Evolutionary conservation across 1,140 invertebrate genomes (phyloP).

Genomic region (Philopotamus ludificatus): DNA sequence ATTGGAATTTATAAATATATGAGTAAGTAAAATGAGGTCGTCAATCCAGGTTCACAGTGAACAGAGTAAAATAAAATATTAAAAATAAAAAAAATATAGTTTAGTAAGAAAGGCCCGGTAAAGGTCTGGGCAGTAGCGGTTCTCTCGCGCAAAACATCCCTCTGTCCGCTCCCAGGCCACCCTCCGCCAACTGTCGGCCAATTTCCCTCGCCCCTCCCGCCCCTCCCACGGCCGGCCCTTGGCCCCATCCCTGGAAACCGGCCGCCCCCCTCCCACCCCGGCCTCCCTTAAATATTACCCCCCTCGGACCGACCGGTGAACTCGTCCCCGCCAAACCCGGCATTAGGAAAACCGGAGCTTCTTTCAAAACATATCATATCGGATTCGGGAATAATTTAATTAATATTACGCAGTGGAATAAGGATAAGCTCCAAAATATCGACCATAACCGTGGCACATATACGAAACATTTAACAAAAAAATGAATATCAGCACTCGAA

Average conservation of each 20-base stretch:
- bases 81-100: background rate
- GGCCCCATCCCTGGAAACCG: slow-evolving; percentile 5
- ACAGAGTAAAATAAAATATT: too few relatives aligned
- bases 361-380: slow-evolving; percentile 1
- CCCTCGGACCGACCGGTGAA: slow-evolving; percentile 29
- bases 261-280: background rate
- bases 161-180: slow-evolving; percentile 29
- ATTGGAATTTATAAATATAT: too few relatives aligned
- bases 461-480: too few relatives aligned
- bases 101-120: slow-evolving; percentile 21
- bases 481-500: too few relatives aligned
- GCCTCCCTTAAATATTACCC: slow-evolving; percentile 17
- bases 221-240: background rate
- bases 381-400: too few relatives aligned
- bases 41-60: too few relatives aligned
- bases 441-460: too few relatives aligned
- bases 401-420: too few relatives aligned
- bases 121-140: slow-evolving; percentile 32
- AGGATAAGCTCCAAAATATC: too few relatives aligned
- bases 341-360: slow-evolving; percentile 13
- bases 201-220: slow-evolving; percentile 15
- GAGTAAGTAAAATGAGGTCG: too few relatives aligned
- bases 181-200: slow-evolving; percentile 23
- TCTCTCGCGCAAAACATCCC: slow-evolving; percentile 33
- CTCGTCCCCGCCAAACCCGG: slow-evolving; percentile 13